Conservation (phyloP, 1,140 invertebrate genomes). For the Ganaspis sp. region DNA sequence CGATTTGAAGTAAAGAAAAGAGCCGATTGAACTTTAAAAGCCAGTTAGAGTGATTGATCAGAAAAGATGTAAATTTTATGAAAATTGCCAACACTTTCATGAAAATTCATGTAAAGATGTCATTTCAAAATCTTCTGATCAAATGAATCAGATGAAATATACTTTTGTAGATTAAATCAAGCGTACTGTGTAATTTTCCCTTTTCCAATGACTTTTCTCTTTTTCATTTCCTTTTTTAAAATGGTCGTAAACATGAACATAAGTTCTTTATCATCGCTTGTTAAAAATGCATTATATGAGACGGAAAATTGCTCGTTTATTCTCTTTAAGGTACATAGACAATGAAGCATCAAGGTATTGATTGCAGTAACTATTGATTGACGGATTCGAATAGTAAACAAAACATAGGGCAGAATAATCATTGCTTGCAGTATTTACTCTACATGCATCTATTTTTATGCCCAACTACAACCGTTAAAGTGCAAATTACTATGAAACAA, state of each 20-base stretch:
- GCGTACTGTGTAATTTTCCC: no score
- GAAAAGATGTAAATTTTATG: background rate
- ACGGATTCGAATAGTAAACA: background rate
- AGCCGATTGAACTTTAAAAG: background rate
- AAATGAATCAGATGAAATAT: no score
- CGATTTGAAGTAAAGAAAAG: background rate
- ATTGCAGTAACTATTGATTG: constrained; percentile 11
- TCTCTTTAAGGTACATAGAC: background rate
- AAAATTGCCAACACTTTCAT: background rate
- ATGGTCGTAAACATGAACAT: no score
- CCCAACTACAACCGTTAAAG: background rate
- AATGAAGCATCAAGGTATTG: constrained; percentile 7
- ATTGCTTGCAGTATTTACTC: constrained; percentile 8
- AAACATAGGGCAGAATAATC: background rate
- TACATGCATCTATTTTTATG: background rate
- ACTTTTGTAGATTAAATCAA: no score
- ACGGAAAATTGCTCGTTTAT: background rate
- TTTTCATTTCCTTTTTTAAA: no score
- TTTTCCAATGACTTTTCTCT: no score
- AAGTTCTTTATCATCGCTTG: no score
- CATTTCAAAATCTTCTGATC: no score
- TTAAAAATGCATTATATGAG: background rate
- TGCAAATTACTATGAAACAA: background rate
- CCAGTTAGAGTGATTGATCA: background rate
- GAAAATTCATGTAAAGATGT: background rate